phyloP scores from a whole-genome alignment of 2,797 vertebrate genomes.

The Lindbergichthys nudifrons region DNA sequence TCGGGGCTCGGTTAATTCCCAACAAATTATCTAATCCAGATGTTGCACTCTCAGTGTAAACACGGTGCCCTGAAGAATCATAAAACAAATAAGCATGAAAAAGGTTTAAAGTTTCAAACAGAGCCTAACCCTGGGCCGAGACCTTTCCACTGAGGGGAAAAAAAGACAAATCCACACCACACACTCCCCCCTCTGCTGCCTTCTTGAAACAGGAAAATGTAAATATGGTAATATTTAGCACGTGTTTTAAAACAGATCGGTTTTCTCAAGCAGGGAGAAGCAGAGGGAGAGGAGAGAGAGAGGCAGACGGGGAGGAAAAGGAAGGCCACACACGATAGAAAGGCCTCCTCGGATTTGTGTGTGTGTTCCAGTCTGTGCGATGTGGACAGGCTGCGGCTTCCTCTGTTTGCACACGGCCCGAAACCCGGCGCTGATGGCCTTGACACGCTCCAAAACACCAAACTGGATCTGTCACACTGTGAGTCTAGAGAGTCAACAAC shows the following conservation, averaged over 20 bases:
- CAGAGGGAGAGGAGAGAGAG: constrained; percentile 52
- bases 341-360: constrained; percentile 80
- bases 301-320: constrained; percentile 70
- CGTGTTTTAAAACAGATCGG: constrained; percentile 88
- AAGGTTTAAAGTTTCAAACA: constrained; percentile 93
- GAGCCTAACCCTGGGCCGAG: constrained; percentile 82
- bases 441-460: constrained; percentile 69
- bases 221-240: constrained; percentile 89
- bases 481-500: constrained; percentile 82
- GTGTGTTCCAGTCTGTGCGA: constrained; percentile 79
- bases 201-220: constrained; percentile 89
- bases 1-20: constrained; percentile 89
- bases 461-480: constrained; percentile 80
- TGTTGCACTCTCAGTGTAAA: constrained; percentile 95
- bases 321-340: constrained; percentile 85
- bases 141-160: constrained; percentile 79
- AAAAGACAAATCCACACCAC: constrained; percentile 76
- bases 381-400: constrained; percentile 78
- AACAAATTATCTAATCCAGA: constrained; percentile 99
- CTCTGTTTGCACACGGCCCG: constrained; percentile 81
- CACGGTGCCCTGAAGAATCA: constrained; percentile 92
- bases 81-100: constrained; percentile 98
- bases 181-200: constrained; percentile 75
- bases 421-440: constrained; percentile 67
- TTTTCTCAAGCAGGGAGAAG: constrained; percentile 84